A percentile compares a stretch with the other conserved stretches of the same genome.
These are phyloP conservation scores for Drosophila kepulauana DNA, from an alignment of 1,140 invertebrate species.

Conservation along the genomic window DNA sequence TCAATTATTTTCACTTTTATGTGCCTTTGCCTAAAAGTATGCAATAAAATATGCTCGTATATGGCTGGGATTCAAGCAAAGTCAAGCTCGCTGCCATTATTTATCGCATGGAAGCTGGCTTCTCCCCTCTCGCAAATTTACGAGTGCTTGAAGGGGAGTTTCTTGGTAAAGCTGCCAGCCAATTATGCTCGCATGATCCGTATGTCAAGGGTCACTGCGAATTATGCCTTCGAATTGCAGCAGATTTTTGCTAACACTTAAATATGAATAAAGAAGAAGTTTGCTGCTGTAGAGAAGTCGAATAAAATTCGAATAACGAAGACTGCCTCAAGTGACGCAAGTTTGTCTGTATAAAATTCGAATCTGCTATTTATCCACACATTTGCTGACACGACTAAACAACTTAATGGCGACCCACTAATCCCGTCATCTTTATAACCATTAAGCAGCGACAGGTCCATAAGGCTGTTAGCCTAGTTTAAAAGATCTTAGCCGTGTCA, in stretches of 20 bases:
- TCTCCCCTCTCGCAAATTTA: background rate
- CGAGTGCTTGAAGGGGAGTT: background rate
- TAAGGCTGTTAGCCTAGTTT: constrained; percentile 13
- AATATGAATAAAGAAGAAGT: too few relatives aligned
- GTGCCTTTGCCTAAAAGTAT: constrained; percentile 25
- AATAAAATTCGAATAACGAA: too few relatives aligned
- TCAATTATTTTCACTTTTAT: constrained; percentile 36
- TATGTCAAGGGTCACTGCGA: constrained; percentile 4
- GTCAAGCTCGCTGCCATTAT: constrained; percentile 6
- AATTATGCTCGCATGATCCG: background rate
- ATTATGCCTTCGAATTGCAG: background rate
- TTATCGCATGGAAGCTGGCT: background rate
- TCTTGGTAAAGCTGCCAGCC: background rate
- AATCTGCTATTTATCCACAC: background rate
- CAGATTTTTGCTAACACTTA: too few relatives aligned
- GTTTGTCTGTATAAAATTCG: too few relatives aligned
- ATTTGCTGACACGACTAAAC: background rate
- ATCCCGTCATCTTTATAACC: constrained; percentile 1
- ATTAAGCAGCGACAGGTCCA: constrained; percentile 12
- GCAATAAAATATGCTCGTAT: constrained; percentile 40
- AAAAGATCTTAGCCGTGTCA: constrained; percentile 17
- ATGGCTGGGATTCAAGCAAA: constrained; percentile 9
- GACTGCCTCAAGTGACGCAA: too few relatives aligned
- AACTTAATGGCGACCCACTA: constrained; percentile 2
- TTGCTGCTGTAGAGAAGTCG: too few relatives aligned